phyloP scores from a whole-genome alignment of 2,888 invertebrate species.

The Andrena marginata region DNA sequence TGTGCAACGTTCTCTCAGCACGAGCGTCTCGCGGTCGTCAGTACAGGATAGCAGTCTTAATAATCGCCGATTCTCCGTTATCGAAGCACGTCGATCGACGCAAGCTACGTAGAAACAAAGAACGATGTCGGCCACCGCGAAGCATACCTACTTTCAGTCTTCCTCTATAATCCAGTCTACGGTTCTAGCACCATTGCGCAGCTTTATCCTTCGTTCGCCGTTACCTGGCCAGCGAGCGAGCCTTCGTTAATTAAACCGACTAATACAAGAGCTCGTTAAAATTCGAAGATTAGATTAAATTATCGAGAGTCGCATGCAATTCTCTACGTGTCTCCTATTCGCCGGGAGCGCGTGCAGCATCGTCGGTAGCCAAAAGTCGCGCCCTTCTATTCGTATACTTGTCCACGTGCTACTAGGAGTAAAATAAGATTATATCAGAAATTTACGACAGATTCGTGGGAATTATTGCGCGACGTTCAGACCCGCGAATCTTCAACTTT shows the following conservation, averaged over 20 bases:
- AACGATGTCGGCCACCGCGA: slow-evolving; percentile 55
- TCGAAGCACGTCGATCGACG: slow-evolving; percentile 49
- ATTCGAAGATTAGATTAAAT: slow-evolving; percentile 70
- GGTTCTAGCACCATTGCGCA: slow-evolving; percentile 78
- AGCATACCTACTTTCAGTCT: slow-evolving; percentile 77
- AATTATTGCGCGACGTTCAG: not conserved
- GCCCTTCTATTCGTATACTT: slow-evolving; percentile 32
- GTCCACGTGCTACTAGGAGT: not conserved
- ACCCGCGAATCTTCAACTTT: slow-evolving; percentile 29
- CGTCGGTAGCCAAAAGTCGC: slow-evolving; percentile 46
- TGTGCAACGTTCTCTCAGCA: not conserved
- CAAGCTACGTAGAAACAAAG: slow-evolving; percentile 48
- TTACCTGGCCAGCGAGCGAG: slow-evolving; percentile 44
- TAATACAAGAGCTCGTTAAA: slow-evolving; percentile 66
- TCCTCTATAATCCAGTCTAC: slow-evolving; percentile 78
- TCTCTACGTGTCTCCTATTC: slow-evolving; percentile 61
- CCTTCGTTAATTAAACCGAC: slow-evolving; percentile 58
- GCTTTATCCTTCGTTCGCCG: slow-evolving; percentile 65
- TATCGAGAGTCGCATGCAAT: slow-evolving; percentile 72
- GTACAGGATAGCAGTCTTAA: slow-evolving; percentile 66
- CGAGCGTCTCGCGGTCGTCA: slow-evolving; percentile 42
- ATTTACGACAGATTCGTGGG: not conserved
- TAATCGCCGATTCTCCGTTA: slow-evolving; percentile 43
- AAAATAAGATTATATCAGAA: not conserved
- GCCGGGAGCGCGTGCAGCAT: slow-evolving; percentile 43